Conservation (phyloP, 2,888 invertebrate genomes). For the Chymomyza amoena region DNA sequence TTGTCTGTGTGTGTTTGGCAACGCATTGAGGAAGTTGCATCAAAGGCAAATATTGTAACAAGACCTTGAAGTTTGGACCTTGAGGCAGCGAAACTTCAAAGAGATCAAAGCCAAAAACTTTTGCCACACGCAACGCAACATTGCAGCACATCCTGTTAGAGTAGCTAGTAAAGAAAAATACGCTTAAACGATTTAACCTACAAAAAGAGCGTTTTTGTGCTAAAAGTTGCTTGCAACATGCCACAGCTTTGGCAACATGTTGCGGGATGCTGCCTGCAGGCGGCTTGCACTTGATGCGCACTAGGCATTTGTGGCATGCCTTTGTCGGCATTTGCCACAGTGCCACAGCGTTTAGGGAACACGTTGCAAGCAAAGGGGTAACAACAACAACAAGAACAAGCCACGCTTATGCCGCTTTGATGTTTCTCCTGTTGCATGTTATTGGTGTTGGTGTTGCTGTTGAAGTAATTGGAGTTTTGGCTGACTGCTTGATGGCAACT, state of each 20-base stretch:
- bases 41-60: conserved; percentile 61
- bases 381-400: conserved; percentile 7
- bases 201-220: conserved; percentile 33
- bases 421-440: conserved; percentile 41
- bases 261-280: conserved; percentile 14
- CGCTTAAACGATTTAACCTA: conserved; percentile 68
- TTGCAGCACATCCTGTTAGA: conserved; percentile 21
- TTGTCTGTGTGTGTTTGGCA: conserved; percentile 38
- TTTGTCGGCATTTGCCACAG: conserved; percentile 8
- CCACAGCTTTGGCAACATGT: conserved; percentile 7
- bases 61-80: conserved; percentile 69
- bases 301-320: neutral
- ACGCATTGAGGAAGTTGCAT: conserved; percentile 69
- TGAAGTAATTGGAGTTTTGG: conserved; percentile 72
- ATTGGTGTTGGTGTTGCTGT: conserved; percentile 46
- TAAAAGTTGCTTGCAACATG: neutral
- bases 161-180: neutral
- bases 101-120: conserved; percentile 46
- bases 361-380: conserved; percentile 15
- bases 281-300: conserved; percentile 15
- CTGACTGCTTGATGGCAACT: conserved; percentile 25
- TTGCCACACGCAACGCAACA: conserved; percentile 33
- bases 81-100: conserved; percentile 62
- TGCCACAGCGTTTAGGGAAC: conserved; percentile 1
- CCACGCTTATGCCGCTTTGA: conserved; percentile 45